Evolutionary conservation across 2,888 invertebrate genomes (phyloP).

Genomic region (Plagodis dolabraria): DNA sequence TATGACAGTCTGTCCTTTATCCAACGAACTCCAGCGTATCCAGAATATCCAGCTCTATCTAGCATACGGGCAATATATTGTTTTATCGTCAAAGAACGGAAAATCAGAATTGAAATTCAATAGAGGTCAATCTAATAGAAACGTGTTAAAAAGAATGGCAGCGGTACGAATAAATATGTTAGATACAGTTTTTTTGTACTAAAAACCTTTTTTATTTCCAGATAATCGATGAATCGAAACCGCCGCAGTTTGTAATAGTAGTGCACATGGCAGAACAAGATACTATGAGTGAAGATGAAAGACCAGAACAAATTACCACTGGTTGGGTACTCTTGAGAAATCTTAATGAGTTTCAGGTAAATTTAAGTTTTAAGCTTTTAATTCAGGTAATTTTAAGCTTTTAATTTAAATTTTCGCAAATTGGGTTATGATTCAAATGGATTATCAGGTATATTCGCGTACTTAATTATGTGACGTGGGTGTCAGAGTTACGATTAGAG

Average conservation of each 20-base stretch:
- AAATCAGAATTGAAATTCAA: too few relatives aligned
- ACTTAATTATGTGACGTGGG: too few relatives aligned
- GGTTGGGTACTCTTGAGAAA: constrained; percentile 83
- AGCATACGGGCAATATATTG: too few relatives aligned
- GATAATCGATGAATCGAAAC: constrained; percentile 87
- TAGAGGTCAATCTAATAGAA: too few relatives aligned
- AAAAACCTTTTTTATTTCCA: constrained; percentile 44
- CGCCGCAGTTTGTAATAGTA: constrained; percentile 90
- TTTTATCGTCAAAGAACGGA: too few relatives aligned
- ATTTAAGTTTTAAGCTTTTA: neutral
- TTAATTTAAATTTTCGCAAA: neutral
- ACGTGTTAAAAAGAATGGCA: too few relatives aligned
- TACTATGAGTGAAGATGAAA: constrained; percentile 78
- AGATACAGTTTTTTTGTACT: neutral
- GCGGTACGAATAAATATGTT: too few relatives aligned
- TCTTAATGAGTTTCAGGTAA: constrained; percentile 86
- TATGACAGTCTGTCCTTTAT: too few relatives aligned
- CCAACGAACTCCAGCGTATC: too few relatives aligned
- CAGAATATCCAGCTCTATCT: too few relatives aligned
- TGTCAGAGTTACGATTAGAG: too few relatives aligned
- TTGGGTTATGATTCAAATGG: neutral
- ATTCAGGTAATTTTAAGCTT: neutral
- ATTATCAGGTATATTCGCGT: too few relatives aligned
- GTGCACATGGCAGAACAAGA: constrained; percentile 90
- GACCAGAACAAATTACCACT: constrained; percentile 77